A percentile compares a stretch with the other conserved stretches of the same genome.
Evolutionary conservation across 2,888 invertebrate species (phyloP).

Genomic region (Mermis nigrescens): DNA sequence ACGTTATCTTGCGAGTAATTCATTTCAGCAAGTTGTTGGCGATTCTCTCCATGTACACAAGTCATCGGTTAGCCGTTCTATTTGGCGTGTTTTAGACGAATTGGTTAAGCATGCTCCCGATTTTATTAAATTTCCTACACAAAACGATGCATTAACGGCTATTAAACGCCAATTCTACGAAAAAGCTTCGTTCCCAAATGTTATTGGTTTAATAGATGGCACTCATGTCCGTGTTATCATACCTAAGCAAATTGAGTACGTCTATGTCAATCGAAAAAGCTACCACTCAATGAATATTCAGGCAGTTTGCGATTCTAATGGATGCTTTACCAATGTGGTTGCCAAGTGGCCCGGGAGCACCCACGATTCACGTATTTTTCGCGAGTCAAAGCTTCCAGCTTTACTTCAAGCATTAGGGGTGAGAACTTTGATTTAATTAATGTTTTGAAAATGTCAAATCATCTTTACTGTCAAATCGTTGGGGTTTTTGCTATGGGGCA

Average conservation of each 20-base stretch:
- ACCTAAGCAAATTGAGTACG: too few relatives aligned
- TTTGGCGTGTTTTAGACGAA: neutral
- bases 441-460: too few relatives aligned
- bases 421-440: too few relatives aligned
- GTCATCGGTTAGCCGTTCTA: neutral
- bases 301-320: constrained; percentile 14
- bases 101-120: neutral
- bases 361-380: constrained; percentile 18
- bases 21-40: neutral
- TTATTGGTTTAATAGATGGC: neutral
- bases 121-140: neutral
- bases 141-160: too few relatives aligned
- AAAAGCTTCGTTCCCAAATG: neutral
- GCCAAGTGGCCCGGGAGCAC: constrained; percentile 19
- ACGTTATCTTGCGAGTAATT: neutral
- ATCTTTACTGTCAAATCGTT: too few relatives aligned
- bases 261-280: constrained; percentile 19
- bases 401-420: neutral
- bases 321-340: constrained; percentile 13
- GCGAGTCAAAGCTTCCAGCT: neutral
- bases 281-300: too few relatives aligned
- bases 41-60: neutral
- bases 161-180: neutral
- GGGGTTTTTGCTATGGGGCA: too few relatives aligned
- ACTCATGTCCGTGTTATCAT: too few relatives aligned